Evolutionary conservation across 1,140 invertebrate genomes (phyloP).

Genomic region (Drosophila lowei): DNA sequence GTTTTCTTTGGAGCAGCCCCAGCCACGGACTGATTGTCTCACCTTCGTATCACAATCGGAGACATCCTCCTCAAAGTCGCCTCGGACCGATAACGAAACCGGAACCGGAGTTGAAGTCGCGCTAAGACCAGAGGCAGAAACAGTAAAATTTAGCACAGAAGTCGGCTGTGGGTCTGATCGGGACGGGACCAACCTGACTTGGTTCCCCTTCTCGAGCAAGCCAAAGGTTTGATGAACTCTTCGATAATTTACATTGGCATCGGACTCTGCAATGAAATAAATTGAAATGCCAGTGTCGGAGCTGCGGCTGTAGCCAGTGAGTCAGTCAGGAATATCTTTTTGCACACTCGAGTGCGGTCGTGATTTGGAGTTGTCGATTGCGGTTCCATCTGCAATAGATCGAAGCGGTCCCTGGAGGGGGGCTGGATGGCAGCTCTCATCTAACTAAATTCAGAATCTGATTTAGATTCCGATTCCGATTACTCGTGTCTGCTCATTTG

Average conservation of each 20-base stretch:
- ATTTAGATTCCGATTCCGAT: conserved; percentile 13
- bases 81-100: conserved; percentile 36
- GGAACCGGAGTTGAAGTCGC: conserved; percentile 21
- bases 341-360: conserved; percentile 65
- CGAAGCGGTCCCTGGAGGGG: background rate
- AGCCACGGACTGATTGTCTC: conserved; percentile 2
- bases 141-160: conserved; percentile 42
- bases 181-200: conserved; percentile 14
- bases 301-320: conserved; percentile 13
- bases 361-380: conserved; percentile 35
- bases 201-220: background rate
- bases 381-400: conserved; percentile 65
- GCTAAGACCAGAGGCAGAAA: conserved; percentile 23
- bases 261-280: conserved; percentile 47
- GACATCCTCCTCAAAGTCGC: conserved; percentile 34
- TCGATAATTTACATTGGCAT: conserved; percentile 57
- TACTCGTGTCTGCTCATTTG: conserved; percentile 65
- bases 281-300: conserved; percentile 45
- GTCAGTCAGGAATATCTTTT: conserved; percentile 62
- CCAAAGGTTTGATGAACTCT: conserved; percentile 62
- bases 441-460: background rate
- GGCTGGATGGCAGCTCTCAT: conserved; percentile 26
- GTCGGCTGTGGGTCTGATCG: conserved; percentile 1
- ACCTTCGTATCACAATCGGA: conserved; percentile 11
- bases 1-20: no score